A percentile compares a stretch with the other conserved stretches of the same genome.
Conservation (phyloP, 2,888 invertebrate genomes). For the Drosophila rubida region DNA sequence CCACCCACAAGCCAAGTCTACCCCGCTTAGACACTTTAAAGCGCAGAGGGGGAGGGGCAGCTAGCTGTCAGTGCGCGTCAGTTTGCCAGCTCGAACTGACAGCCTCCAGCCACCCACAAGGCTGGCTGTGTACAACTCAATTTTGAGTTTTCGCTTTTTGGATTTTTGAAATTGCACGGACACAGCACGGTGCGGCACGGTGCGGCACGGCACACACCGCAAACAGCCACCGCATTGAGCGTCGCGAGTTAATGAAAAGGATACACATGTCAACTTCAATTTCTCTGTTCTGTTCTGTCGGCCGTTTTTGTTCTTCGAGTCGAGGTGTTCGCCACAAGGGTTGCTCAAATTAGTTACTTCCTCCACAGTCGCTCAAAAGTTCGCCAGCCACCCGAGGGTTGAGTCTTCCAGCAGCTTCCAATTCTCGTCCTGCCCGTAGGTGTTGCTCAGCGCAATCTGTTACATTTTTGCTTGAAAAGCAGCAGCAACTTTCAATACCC, state of each 20-base stretch:
- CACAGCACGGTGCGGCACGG: conserved; percentile 44
- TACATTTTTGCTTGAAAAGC: conserved; percentile 72
- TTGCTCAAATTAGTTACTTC: conserved; percentile 78
- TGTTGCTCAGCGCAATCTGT: conserved; percentile 81
- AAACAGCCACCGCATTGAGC: conserved; percentile 33
- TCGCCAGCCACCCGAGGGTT: conserved; percentile 55
- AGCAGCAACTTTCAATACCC: conserved; percentile 23
- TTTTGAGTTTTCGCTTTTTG: conserved; percentile 72
- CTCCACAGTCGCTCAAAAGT: conserved; percentile 22
- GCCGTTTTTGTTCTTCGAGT: conserved; percentile 25
- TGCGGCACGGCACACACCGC: conserved; percentile 34
- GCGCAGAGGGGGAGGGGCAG: neutral
- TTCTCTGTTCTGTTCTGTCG: conserved; percentile 67
- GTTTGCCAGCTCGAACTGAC: conserved; percentile 77
- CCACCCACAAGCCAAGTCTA: neutral
- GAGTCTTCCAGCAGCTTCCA: conserved; percentile 41
- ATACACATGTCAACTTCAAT: conserved; percentile 85
- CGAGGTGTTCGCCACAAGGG: conserved; percentile 66
- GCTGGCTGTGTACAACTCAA: conserved; percentile 81
- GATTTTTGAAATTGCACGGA: conserved; percentile 65
- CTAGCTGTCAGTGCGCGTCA: conserved; percentile 74
- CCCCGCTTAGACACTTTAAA: conserved; percentile 62
- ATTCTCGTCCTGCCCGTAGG: conserved; percentile 52
- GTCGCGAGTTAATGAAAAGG: conserved; percentile 85
- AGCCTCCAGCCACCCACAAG: conserved; percentile 53